Conservation (phyloP, 2,797 vertebrate species). For the Oreonectes daqikongensis region DNA sequence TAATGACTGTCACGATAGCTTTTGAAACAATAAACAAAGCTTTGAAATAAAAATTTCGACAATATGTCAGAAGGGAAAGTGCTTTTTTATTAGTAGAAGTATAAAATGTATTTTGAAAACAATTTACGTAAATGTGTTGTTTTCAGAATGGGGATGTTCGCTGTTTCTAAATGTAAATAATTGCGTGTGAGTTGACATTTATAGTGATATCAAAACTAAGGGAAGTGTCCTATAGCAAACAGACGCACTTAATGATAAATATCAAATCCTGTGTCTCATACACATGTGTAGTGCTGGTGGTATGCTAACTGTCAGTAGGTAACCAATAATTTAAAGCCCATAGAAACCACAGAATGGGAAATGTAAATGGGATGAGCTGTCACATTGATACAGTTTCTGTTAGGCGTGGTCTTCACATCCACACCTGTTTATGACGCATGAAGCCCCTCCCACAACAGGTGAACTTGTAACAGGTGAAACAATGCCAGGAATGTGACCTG, state of each 20-base stretch:
- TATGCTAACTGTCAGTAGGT: background rate
- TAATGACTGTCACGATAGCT: background rate
- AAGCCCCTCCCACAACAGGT: slow-evolving; percentile 40
- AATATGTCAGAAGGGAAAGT: background rate
- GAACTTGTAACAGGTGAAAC: slow-evolving; percentile 27
- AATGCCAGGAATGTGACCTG: slow-evolving; percentile 43
- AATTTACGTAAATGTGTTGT: background rate
- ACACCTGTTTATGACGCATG: slow-evolving; percentile 39
- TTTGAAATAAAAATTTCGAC: background rate
- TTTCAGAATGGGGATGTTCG: background rate
- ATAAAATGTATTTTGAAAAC: background rate
- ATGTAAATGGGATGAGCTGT: background rate
- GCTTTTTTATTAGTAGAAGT: background rate
- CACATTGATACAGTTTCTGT: slow-evolving; percentile 27
- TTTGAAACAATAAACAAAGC: slow-evolving; percentile 6
- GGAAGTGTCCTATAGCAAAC: background rate
- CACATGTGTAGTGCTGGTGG: no score
- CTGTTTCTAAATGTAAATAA: background rate
- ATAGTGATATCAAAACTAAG: background rate
- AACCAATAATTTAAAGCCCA: background rate
- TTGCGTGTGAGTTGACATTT: background rate
- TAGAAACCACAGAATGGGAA: background rate
- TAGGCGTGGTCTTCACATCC: slow-evolving; percentile 46
- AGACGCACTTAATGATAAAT: background rate
- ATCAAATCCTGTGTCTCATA: background rate